These are phyloP conservation scores for Cremastinae sp. DNA, from an alignment of 2,888 invertebrate genomes.

Conservation along the genomic window DNA sequence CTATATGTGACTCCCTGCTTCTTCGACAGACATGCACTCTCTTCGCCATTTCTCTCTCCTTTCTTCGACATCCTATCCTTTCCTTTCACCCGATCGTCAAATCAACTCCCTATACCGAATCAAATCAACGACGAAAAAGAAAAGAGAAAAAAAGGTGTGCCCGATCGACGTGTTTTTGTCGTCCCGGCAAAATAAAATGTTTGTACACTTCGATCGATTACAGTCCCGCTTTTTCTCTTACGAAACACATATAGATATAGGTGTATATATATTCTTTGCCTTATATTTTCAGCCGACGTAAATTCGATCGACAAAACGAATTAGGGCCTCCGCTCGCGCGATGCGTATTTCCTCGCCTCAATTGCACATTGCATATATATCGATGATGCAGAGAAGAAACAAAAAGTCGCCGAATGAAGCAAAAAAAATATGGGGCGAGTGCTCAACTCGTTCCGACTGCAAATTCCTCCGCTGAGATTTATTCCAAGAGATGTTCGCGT, in stretches of 20 bases:
- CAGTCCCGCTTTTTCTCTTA: slow-evolving; percentile 26
- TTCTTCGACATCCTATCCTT: slow-evolving; percentile 45
- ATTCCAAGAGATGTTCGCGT: slow-evolving; percentile 51
- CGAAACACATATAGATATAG: too few species aligned
- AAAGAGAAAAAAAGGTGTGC: slow-evolving; percentile 71
- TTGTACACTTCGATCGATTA: slow-evolving; percentile 47
- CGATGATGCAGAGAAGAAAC: slow-evolving; percentile 3
- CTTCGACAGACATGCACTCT: neutral
- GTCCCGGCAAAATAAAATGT: slow-evolving; percentile 29
- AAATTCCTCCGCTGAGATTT: slow-evolving; percentile 28
- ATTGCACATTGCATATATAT: slow-evolving; percentile 6
- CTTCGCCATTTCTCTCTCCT: slow-evolving; percentile 29
- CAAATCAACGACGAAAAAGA: slow-evolving; percentile 74
- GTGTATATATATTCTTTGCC: neutral
- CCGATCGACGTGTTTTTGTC: slow-evolving; percentile 52
- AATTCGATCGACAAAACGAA: slow-evolving; percentile 62
- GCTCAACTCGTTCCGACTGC: neutral
- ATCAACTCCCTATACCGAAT: slow-evolving; percentile 73
- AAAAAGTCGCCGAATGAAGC: slow-evolving; percentile 3
- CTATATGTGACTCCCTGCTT: slow-evolving; percentile 23
- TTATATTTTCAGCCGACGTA: slow-evolving; percentile 25
- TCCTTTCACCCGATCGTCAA: slow-evolving; percentile 65
- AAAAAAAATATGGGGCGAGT: slow-evolving; percentile 17
- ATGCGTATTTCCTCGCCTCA: slow-evolving; percentile 20
- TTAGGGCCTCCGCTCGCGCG: slow-evolving; percentile 56